phyloP scores from a whole-genome alignment of 2,113 vertebrate genomes.

The Ellobius talpinus region DNA sequence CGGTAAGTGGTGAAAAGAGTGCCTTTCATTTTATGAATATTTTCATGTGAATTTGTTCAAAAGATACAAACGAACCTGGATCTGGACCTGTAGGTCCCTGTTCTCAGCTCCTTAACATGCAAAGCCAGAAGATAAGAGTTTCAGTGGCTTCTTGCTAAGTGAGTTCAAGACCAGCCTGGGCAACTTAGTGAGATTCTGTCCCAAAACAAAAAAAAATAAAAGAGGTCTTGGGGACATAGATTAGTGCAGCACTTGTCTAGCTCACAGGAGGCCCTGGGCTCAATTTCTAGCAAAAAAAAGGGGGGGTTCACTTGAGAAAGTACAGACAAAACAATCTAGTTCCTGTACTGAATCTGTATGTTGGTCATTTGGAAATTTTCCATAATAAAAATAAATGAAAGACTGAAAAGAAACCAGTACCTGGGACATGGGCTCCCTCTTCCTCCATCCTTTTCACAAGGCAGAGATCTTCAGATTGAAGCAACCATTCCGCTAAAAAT shows the following conservation, averaged over 20 bases:
- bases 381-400: constrained; percentile 33
- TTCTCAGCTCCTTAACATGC: too few species aligned
- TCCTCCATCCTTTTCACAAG: neutral
- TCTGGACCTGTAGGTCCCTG: neutral
- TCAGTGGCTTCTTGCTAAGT: neutral
- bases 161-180: neutral
- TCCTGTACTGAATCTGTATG: neutral
- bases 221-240: too few species aligned
- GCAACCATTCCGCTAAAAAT: neutral
- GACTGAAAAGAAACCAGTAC: neutral
- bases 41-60: constrained; percentile 51
- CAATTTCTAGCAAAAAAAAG: neutral
- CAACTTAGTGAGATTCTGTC: neutral
- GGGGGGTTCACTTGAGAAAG: neutral
- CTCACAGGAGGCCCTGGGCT: neutral
- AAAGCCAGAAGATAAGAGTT: neutral
- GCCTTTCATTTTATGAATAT: neutral
- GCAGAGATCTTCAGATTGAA: neutral
- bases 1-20: neutral
- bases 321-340: neutral
- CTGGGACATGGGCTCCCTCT: neutral
- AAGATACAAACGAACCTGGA: neutral
- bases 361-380: neutral
- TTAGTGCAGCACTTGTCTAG: neutral
- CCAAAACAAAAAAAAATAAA: neutral